Evolutionary conservation across 2,113 vertebrate genomes (phyloP).

Genomic region (Uropsilus gracilis): DNA sequence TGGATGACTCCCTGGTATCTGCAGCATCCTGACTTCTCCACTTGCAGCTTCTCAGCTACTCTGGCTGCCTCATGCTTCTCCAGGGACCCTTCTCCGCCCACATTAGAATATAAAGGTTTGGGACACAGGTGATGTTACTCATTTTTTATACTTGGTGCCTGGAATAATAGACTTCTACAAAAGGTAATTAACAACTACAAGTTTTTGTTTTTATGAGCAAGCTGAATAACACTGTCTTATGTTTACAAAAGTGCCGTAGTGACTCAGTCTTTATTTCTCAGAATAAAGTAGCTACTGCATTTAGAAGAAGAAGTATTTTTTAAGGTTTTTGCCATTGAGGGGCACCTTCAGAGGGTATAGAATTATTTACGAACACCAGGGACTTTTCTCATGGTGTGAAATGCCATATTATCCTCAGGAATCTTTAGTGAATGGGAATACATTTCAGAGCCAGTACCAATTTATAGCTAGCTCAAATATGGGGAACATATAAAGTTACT

Average conservation of each 20-base stretch:
- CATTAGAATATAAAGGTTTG: background rate
- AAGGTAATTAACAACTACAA: background rate
- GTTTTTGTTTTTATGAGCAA: background rate
- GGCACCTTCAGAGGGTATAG: background rate
- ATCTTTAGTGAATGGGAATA: background rate
- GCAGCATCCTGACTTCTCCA: background rate
- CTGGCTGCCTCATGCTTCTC: background rate
- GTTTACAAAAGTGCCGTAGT: background rate
- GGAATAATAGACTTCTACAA: background rate
- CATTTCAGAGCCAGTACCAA: constrained; percentile 25
- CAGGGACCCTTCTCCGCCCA: accelerated
- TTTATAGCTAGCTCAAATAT: constrained; percentile 27
- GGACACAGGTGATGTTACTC: background rate
- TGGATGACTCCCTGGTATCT: accelerated
- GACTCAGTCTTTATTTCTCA: background rate
- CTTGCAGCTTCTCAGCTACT: background rate
- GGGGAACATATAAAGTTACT: constrained; percentile 14
- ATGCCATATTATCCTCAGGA: background rate
- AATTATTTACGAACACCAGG: background rate
- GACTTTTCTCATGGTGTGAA: background rate
- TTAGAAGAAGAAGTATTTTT: background rate
- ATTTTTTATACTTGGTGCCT: background rate
- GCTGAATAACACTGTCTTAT: background rate
- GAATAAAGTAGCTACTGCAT: background rate
- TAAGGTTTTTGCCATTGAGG: background rate